Percentiles rank a stretch among this genome's conserved stretches.
These are phyloP conservation scores for Cheilosia vulpina DNA, from an alignment of 2,888 invertebrate genomes.

Conservation along the genomic window DNA sequence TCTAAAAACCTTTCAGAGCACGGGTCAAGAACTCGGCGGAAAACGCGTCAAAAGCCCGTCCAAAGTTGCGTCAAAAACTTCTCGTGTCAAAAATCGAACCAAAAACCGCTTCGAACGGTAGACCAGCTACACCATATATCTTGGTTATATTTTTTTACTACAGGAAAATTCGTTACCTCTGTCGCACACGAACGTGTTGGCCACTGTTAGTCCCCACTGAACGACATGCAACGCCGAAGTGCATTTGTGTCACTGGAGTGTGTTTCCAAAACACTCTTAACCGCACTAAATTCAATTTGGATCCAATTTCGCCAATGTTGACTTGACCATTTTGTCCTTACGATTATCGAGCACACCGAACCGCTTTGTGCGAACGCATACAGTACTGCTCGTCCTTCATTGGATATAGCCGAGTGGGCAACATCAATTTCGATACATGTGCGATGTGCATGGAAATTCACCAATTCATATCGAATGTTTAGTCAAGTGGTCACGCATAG, in stretches of 20 bases:
- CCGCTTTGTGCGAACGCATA: slow-evolving; percentile 8
- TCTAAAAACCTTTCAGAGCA: too few relatives aligned
- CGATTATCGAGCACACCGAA: slow-evolving; percentile 32
- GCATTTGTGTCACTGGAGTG: slow-evolving; percentile 13
- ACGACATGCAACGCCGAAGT: background rate
- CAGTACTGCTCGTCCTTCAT: background rate
- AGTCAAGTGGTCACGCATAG: slow-evolving; percentile 16
- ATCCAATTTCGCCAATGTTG: slow-evolving; percentile 61
- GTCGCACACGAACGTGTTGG: too few relatives aligned
- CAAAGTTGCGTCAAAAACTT: too few relatives aligned
- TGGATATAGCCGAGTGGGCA: slow-evolving; percentile 4
- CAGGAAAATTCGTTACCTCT: too few relatives aligned
- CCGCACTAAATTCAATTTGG: slow-evolving; percentile 66
- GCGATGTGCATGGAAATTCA: slow-evolving; percentile 1
- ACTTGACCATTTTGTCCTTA: slow-evolving; percentile 47
- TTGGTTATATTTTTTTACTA: too few relatives aligned
- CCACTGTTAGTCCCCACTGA: slow-evolving; percentile 31
- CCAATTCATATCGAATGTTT: slow-evolving; percentile 40
- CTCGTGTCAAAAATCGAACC: too few relatives aligned
- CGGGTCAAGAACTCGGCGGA: too few relatives aligned
- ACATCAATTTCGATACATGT: slow-evolving; percentile 22
- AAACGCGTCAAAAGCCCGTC: too few relatives aligned
- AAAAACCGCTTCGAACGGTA: too few relatives aligned
- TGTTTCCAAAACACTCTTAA: slow-evolving; percentile 61
- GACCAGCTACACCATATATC: too few relatives aligned